phyloP scores from a whole-genome alignment of 1,140 invertebrate species.

The Tigriopus japonicus region DNA sequence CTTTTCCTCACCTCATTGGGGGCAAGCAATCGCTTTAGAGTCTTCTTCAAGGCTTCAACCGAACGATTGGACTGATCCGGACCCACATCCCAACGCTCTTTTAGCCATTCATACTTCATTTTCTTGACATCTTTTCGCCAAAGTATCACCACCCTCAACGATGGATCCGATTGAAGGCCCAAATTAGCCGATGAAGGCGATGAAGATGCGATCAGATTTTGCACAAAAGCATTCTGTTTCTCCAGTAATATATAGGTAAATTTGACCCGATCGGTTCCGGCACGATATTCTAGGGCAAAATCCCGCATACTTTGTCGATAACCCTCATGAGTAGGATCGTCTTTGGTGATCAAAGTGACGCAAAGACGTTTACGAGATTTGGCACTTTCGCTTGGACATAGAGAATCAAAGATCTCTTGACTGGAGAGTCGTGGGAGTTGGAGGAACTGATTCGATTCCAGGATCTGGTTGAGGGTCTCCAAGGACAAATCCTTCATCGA shows the following conservation, averaged over 20 bases:
- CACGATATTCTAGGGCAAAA: conserved; percentile 24
- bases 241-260: conserved; percentile 60
- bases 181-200: neutral
- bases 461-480: conserved; percentile 64
- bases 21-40: conserved; percentile 46
- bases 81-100: conserved; percentile 38
- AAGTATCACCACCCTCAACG: conserved; percentile 50
- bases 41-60: conserved; percentile 44
- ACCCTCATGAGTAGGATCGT: conserved; percentile 27
- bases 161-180: conserved; percentile 22
- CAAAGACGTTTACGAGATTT: conserved; percentile 62
- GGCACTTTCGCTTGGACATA: conserved; percentile 71
- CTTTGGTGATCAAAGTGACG: conserved; percentile 60
- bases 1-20: conserved; percentile 44
- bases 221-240: conserved; percentile 57
- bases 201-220: conserved; percentile 31
- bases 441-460: conserved; percentile 71
- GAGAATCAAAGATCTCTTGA: conserved; percentile 58
- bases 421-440: conserved; percentile 72
- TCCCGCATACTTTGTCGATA: conserved; percentile 27
- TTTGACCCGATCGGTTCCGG: conserved; percentile 45
- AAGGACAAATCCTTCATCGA: conserved; percentile 68
- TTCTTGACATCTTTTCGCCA: conserved; percentile 65
- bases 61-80: conserved; percentile 40
- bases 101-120: conserved; percentile 78